Conservation (phyloP, 2,797 vertebrate genomes). For the Scolopax bukidnonensis region DNA sequence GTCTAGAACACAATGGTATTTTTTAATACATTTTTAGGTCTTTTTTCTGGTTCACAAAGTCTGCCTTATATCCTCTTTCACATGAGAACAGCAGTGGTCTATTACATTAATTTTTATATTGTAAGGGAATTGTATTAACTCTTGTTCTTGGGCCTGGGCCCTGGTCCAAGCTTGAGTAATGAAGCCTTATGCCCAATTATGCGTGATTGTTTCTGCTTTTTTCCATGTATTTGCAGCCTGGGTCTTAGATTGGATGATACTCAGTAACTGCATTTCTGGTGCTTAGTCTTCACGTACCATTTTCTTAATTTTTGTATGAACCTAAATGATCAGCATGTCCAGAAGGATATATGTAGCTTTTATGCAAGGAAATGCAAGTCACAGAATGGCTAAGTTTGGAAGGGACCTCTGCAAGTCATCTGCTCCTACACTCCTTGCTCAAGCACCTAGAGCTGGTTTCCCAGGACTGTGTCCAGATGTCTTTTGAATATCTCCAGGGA, state of each 20-base stretch:
- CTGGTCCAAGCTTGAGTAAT: background rate
- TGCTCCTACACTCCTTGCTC: background rate
- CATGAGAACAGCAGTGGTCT: conserved; percentile 14
- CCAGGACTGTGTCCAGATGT: background rate
- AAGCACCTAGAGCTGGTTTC: background rate
- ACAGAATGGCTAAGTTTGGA: background rate
- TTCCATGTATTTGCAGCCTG: background rate
- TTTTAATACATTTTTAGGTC: background rate
- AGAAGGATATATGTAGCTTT: background rate
- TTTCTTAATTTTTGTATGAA: background rate
- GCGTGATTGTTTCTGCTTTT: background rate
- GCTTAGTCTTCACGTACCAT: background rate
- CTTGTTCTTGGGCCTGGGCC: background rate
- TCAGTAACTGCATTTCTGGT: background rate
- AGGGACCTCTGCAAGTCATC: background rate
- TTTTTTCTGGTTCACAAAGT: background rate
- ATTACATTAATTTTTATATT: background rate
- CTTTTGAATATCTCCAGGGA: background rate
- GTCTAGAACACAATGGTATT: background rate
- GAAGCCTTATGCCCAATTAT: background rate
- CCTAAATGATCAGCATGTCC: background rate
- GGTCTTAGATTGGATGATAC: background rate
- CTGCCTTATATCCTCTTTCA: conserved; percentile 17
- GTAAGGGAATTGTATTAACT: conserved; percentile 20
- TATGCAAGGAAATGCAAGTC: background rate